Base-by-base conservation (phyloP, 2,888 invertebrate species). In the Carcina quercana region DNA sequence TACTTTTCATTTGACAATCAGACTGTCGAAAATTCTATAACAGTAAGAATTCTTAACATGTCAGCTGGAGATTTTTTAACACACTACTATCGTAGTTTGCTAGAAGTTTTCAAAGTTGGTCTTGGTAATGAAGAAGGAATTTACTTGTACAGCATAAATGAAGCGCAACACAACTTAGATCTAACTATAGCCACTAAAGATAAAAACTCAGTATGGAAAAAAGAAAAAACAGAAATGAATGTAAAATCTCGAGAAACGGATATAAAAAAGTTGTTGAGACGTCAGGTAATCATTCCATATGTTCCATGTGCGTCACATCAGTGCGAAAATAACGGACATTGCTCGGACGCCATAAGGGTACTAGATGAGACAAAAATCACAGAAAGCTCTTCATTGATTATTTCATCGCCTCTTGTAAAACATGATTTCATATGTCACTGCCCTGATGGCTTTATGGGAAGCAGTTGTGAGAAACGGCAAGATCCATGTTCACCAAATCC, bases 401-500 rank as follows among this genome's bases (percentile, higher is more conserved):
- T 97, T 27, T 94, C 96, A 12, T 92, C 95, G 0, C 95, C 96
- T 0, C 71, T 89, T 24, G 88, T 97, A 0, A 85, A 86, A 5
- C 92, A 95, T 59, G 91, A 92, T 43, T 92, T 91, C 61, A 85
- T 79, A 2, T 96, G 96, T 62, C 89, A 90, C 42, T 96, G 96
- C 59, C 87, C 89, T 0, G 92, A 93, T 40, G 94, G 95, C 25
- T 96, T 93, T 59, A 92, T 91, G 8, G 96, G 96, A 1, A 84
- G 86, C 1, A 88, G 89, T 37, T 96, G 96, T 67, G 93, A 94
- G 54, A 91, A 91, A 53, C 87, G 94, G 5, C 94, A 95, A 76
- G 95, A 96, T 76, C 97, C 97, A 0, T 96, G 96, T 59, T 87
- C 91, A 13, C 94, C 95, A 1, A 95, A 92, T 63, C 97, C 96